Evolutionary conservation across 2,797 vertebrate species (phyloP), one percentile per base, ranked within the genome.

Genomic region (Cephalopachus bancanus): DNA sequence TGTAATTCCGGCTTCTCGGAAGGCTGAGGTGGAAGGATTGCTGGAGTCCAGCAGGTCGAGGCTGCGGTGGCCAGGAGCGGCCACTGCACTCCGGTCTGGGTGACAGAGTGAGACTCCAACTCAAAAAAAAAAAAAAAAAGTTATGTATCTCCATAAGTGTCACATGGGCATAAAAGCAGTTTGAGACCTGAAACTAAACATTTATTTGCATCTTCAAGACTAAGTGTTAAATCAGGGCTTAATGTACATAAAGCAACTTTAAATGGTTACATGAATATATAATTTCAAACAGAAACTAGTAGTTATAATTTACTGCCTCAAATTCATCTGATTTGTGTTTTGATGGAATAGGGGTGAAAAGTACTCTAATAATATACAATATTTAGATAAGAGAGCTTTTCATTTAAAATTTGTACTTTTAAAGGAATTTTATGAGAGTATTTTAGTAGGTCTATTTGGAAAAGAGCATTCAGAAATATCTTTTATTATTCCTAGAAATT

Each of bases 321-420:
- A 20, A 5, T 22, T 83, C 78, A 67, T 44, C 5, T 74, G 16
- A 69, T 49, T 80, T 55, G 53, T 79, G 44, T 79, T 76, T 74
- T 88, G 33, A 44, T 59, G 72, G 19, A 24, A 10, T 71, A 26
- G 72, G 8, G 3, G 2, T 80, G n/a, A 86, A 67, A 91, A 75
- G 19, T 67, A 33, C 6, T 92, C 53, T 30, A 86, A 74, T 44
- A 71, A 91, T 89, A 59, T 53, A 6, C 80, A 28, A 30, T 51
- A 80, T 79, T 74, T 51, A 83, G 79, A 26, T 69, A 60, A 44
- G 22, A 67, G 51, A n/a, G n/a, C 71, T 94, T 86, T 81, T 78
- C 49, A 93, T 14, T 87, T 93, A 83, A 72, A 96, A 59, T 60
- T 26, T 74, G n/a, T 6, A 19, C 44, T 90, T 94, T 83, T 91